Evolutionary conservation across 2,888 invertebrate species (phyloP).

Genomic region (Synanthedon tipuliformis): DNA sequence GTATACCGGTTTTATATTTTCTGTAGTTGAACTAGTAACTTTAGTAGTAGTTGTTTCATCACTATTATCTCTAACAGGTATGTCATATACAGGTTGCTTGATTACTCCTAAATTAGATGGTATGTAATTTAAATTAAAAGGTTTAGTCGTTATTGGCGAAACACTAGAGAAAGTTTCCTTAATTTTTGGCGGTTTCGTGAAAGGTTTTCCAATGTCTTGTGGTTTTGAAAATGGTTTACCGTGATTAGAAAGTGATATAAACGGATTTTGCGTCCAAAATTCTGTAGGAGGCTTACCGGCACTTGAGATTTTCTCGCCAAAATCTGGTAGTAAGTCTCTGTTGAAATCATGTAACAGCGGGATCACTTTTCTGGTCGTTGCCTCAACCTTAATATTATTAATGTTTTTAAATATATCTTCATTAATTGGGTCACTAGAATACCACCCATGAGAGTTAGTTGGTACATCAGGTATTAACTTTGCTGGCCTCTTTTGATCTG

Average conservation of each 20-base stretch:
- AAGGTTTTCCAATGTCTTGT: slow-evolving; percentile 11
- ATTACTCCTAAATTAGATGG: slow-evolving; percentile 38
- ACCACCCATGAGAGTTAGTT: slow-evolving; percentile 63
- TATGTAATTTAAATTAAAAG: slow-evolving; percentile 41
- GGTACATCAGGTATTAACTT: slow-evolving; percentile 50
- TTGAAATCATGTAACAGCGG: slow-evolving; percentile 44
- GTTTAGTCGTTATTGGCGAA: slow-evolving; percentile 28
- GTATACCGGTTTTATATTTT: slow-evolving; percentile 39
- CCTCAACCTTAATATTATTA: slow-evolving; percentile 45
- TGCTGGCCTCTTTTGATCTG: slow-evolving; percentile 35
- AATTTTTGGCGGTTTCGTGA: slow-evolving; percentile 23
- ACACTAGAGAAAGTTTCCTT: slow-evolving; percentile 19
- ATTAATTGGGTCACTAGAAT: slow-evolving; percentile 41
- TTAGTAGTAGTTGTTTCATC: slow-evolving; percentile 42
- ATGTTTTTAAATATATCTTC: slow-evolving; percentile 37
- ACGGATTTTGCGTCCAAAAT: slow-evolving; percentile 30
- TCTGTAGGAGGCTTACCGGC: slow-evolving; percentile 53
- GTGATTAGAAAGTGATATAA: slow-evolving; percentile 14
- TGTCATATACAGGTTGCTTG: slow-evolving; percentile 56
- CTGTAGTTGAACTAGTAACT: slow-evolving; percentile 15
- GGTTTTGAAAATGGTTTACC: slow-evolving; percentile 5
- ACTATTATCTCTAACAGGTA: slow-evolving; percentile 55
- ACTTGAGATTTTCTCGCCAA: slow-evolving; percentile 51
- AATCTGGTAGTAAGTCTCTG: slow-evolving; percentile 33
- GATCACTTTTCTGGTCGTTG: slow-evolving; percentile 52